Conservation (phyloP, 2,113 vertebrate genomes). For the Cyanocitta stelleri region DNA sequence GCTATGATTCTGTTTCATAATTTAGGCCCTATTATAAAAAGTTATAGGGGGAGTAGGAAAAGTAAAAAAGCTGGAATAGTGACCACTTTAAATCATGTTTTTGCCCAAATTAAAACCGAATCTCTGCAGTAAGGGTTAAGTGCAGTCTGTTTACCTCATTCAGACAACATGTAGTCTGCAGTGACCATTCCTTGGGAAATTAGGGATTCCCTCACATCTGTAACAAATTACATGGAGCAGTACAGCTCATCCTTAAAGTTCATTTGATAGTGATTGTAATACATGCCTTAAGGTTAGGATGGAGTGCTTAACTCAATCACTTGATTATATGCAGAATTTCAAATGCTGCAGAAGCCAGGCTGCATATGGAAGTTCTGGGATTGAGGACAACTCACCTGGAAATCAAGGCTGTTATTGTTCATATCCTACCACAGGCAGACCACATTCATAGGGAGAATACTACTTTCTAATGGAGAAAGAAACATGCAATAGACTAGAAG, state of each 20-base stretch:
- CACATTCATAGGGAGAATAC: neutral
- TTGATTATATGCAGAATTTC: conserved; percentile 18
- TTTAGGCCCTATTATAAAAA: neutral
- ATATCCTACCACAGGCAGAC: neutral
- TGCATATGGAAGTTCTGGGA: neutral
- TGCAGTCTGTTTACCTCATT: conserved; percentile 3
- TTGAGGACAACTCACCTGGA: neutral
- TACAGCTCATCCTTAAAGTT: conserved; percentile 51
- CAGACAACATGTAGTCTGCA: conserved; percentile 27
- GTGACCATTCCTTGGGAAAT: conserved; percentile 62
- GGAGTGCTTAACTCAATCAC: conserved; percentile 14
- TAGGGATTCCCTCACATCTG: conserved; percentile 58
- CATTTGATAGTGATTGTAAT: conserved; percentile 46
- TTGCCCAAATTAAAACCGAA: neutral
- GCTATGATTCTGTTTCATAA: neutral
- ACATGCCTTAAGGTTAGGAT: conserved; percentile 40
- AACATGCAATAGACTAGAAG: neutral
- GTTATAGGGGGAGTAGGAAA: neutral
- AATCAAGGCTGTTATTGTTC: neutral
- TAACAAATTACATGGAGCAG: neutral
- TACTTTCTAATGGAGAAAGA: neutral
- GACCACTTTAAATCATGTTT: neutral
- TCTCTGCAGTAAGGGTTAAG: conserved; percentile 10
- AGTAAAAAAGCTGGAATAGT: neutral
- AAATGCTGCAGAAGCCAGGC: neutral